A percentile compares a stretch with the other conserved stretches of the same genome.
These are phyloP conservation scores for Scelioninae gen. 2 DNA, from an alignment of 2,888 invertebrate genomes.

Conservation along the genomic window DNA sequence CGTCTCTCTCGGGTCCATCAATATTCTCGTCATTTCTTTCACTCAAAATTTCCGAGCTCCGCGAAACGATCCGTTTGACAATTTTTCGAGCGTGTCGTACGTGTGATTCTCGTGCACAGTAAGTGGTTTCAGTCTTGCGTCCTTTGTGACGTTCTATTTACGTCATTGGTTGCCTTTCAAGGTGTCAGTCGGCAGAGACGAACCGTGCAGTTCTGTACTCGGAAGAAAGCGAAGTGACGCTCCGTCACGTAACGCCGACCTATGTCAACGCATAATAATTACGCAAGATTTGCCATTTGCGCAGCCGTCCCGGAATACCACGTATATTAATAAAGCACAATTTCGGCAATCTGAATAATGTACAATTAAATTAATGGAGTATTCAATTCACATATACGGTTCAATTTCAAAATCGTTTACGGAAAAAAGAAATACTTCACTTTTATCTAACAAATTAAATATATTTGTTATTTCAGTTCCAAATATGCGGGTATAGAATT, in stretches of 20 bases:
- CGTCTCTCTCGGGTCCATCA: conserved; percentile 21
- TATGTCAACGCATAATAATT: neutral
- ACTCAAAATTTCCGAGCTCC: conserved; percentile 31
- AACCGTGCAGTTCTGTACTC: conserved; percentile 8
- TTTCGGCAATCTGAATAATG: too few species aligned
- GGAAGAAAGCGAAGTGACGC: conserved; percentile 1
- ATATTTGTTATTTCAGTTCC: too few species aligned
- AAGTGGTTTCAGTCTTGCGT: conserved; percentile 18
- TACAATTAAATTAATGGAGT: too few species aligned
- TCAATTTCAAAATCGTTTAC: too few species aligned
- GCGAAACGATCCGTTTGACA: conserved; percentile 16
- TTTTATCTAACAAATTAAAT: too few species aligned
- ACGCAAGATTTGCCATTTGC: neutral
- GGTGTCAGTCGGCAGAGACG: neutral
- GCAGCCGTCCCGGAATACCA: too few species aligned
- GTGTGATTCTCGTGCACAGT: conserved; percentile 20
- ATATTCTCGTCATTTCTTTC: conserved; percentile 23
- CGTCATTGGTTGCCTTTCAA: conserved; percentile 14
- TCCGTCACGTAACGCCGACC: conserved; percentile 8
- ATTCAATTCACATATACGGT: too few species aligned
- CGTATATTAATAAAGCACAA: too few species aligned
- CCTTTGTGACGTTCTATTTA: conserved; percentile 28
- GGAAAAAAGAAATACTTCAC: too few species aligned
- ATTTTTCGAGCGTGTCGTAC: conserved; percentile 27
- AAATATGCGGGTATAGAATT: too few species aligned